These are phyloP conservation scores for Gerosis bhagava DNA, from an alignment of 2,888 invertebrate species.

Conservation along the genomic window DNA sequence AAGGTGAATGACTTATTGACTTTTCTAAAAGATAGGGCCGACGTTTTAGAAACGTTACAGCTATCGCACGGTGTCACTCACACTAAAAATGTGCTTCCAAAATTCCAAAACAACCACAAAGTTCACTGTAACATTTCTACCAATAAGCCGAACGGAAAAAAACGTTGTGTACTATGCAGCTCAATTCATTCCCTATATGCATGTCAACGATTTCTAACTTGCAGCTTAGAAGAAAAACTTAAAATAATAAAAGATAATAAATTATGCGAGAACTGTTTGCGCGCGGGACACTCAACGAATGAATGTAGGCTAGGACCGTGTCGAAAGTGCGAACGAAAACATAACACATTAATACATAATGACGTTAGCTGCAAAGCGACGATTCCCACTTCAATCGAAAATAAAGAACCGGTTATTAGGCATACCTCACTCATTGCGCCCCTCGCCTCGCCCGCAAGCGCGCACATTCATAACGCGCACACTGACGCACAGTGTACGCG, in stretches of 20 bases:
- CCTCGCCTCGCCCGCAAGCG: no score
- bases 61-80: neutral
- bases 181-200: slow-evolving; percentile 9
- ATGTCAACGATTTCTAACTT: slow-evolving; percentile 7
- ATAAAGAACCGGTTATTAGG: no score
- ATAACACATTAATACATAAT: slow-evolving; percentile 19
- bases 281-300: no score
- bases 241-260: slow-evolving; percentile 13
- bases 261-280: slow-evolving; percentile 14
- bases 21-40: slow-evolving; percentile 19
- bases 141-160: neutral
- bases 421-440: no score
- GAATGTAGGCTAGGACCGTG: slow-evolving; percentile 23
- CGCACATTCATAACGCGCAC: no score
- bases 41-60: slow-evolving; percentile 6
- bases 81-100: neutral
- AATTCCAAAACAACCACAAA: neutral
- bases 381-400: no score
- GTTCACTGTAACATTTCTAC: slow-evolving; percentile 1
- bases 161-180: slow-evolving; percentile 7
- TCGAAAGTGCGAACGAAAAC: slow-evolving; percentile 20
- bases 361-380: neutral
- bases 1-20: no score
- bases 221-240: slow-evolving; percentile 5
- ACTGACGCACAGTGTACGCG: no score